phyloP scores from a whole-genome alignment of 1,140 invertebrate species.

The Ostrea edulis region DNA sequence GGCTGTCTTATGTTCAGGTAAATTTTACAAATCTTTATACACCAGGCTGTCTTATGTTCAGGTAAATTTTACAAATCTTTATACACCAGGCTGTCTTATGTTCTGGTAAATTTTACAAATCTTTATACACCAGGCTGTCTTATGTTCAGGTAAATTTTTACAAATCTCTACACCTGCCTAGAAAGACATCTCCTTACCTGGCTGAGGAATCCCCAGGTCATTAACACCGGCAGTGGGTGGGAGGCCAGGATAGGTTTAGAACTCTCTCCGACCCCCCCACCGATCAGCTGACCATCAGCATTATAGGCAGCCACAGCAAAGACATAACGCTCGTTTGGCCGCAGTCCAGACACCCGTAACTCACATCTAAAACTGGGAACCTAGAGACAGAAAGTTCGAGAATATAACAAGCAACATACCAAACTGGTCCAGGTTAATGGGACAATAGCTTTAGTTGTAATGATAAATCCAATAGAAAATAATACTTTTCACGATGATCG shows the following conservation, averaged over 20 bases:
- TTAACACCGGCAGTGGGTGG: slow-evolving; percentile 75
- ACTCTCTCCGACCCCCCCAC: slow-evolving; percentile 76
- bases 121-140: too few species aligned
- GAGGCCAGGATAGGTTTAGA: slow-evolving; percentile 77
- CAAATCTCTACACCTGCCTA: not conserved
- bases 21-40: too few species aligned
- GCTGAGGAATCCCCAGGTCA: slow-evolving; percentile 76
- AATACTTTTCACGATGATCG: too few species aligned
- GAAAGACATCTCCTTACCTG: slow-evolving; percentile 67
- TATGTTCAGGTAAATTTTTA: too few species aligned
- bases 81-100: too few species aligned
- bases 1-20: too few species aligned
- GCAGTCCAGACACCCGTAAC: slow-evolving; percentile 73
- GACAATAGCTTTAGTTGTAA: too few species aligned
- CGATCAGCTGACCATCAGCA: slow-evolving; percentile 76
- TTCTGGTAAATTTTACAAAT: too few species aligned
- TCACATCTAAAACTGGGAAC: slow-evolving; percentile 71
- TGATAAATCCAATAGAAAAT: too few species aligned
- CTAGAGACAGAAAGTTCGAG: slow-evolving; percentile 47
- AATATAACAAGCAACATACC: not conserved
- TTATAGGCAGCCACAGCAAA: slow-evolving; percentile 79
- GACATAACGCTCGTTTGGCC: slow-evolving; percentile 75
- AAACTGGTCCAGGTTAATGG: too few species aligned
- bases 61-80: too few species aligned
- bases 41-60: too few species aligned